Percentiles rank a stretch among this genome's conserved stretches.
Conservation (phyloP, 2,888 invertebrate genomes). For the Platycheirus albimanus region DNA sequence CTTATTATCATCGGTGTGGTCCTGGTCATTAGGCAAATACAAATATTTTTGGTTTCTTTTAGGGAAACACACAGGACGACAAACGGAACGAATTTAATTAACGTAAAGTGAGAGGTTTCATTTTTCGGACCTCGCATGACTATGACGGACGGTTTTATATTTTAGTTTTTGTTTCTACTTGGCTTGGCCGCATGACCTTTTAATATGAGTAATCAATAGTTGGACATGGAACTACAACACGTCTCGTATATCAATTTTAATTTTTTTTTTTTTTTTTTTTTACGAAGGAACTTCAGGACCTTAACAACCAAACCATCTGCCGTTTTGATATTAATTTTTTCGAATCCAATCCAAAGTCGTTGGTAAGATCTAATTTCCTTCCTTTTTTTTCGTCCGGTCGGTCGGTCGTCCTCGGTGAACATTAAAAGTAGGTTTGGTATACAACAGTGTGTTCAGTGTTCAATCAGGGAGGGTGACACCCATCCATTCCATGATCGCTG, state of each 20-base stretch:
- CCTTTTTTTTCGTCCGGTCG: slow-evolving; percentile 45
- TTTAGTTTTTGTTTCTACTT: slow-evolving; percentile 39
- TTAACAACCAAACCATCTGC: slow-evolving; percentile 49
- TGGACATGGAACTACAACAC: slow-evolving; percentile 47
- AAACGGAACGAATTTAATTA: slow-evolving; percentile 67
- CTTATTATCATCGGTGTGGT: slow-evolving; percentile 16
- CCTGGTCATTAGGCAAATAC: slow-evolving; percentile 47
- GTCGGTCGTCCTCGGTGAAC: too few relatives aligned
- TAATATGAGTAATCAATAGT: slow-evolving; percentile 65
- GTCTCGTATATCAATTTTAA: slow-evolving; percentile 60
- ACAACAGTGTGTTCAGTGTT: too few relatives aligned
- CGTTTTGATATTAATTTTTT: slow-evolving; percentile 54
- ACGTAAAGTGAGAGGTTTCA: slow-evolving; percentile 65
- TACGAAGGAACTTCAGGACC: slow-evolving; percentile 18
- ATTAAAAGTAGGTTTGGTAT: too few relatives aligned
- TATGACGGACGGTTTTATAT: slow-evolving; percentile 51
- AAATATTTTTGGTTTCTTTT: slow-evolving; percentile 21
- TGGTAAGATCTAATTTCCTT: slow-evolving; percentile 70
- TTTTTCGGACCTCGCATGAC: slow-evolving; percentile 33
- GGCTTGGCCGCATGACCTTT: slow-evolving; percentile 61
- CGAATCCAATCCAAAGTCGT: slow-evolving; percentile 44
- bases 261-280: slow-evolving; percentile 25
- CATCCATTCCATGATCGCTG: slow-evolving; percentile 47
- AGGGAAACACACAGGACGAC: slow-evolving; percentile 7
- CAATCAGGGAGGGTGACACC: slow-evolving; percentile 47